A percentile compares a stretch with the other conserved stretches of the same genome.
These are phyloP conservation scores for Nymphalis urticae DNA, from an alignment of 2,888 invertebrate genomes.

Conservation along the genomic window DNA sequence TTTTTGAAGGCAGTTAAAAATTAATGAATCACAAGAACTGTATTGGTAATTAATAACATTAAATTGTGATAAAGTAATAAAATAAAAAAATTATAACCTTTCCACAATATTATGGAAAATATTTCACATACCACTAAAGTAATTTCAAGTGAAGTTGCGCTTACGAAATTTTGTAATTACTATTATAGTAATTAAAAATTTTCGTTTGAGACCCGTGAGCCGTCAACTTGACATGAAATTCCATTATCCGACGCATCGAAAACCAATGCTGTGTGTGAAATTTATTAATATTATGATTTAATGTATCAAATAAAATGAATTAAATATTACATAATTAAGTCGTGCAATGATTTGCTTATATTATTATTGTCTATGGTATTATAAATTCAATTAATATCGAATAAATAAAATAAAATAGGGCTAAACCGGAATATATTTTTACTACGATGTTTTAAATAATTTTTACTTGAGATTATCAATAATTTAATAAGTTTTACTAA, in stretches of 20 bases:
- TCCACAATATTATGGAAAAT: slow-evolving; percentile 1
- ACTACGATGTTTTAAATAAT: background rate
- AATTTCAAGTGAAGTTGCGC: slow-evolving; percentile 26
- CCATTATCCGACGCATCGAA: slow-evolving; percentile 25
- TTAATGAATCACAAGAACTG: background rate
- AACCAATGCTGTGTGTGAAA: background rate
- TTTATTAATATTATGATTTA: background rate
- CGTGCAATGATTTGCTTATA: no score
- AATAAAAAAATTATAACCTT: background rate
- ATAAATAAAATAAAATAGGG: no score
- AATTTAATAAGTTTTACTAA: background rate
- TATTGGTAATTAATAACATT: background rate
- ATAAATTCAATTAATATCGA: background rate
- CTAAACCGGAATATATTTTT: no score
- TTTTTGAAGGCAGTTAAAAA: background rate
- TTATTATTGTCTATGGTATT: no score
- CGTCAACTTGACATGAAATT: slow-evolving; percentile 22
- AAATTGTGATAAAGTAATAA: background rate
- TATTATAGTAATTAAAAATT: slow-evolving; percentile 36
- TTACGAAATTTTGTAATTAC: slow-evolving; percentile 37
- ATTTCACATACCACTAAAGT: slow-evolving; percentile 21
- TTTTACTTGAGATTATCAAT: background rate
- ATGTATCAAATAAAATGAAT: background rate
- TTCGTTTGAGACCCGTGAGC: slow-evolving; percentile 21
- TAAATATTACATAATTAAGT: no score